Evolutionary conservation across 2,797 vertebrate species (phyloP).

Genomic region (Anniella stebbinsi): DNA sequence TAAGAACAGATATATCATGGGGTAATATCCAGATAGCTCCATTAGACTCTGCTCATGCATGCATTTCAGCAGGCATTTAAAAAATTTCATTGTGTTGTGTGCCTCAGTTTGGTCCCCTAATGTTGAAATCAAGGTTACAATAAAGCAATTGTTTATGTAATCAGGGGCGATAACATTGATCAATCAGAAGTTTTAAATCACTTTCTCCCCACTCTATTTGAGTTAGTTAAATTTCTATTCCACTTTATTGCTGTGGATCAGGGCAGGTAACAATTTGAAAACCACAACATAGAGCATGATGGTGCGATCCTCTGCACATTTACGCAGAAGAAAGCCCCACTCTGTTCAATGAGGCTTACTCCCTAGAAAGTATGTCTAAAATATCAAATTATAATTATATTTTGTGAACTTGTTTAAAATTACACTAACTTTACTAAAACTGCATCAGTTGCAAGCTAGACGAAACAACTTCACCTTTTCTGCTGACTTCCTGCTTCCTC

Average conservation of each 20-base stretch:
- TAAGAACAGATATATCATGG: not conserved
- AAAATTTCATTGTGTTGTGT: not conserved
- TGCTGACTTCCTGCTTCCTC: too few relatives aligned
- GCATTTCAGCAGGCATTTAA: not conserved
- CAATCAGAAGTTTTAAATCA: not conserved
- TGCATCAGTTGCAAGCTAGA: too few relatives aligned
- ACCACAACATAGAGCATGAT: not conserved
- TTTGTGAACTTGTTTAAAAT: too few relatives aligned
- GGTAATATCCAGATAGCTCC: not conserved
- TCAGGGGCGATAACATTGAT: not conserved
- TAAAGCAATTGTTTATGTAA: not conserved
- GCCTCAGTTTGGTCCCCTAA: not conserved
- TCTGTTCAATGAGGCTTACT: too few relatives aligned
- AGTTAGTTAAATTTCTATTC: not conserved
- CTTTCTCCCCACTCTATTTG: not conserved
- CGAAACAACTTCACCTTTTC: too few relatives aligned
- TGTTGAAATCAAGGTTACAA: conserved; percentile 26
- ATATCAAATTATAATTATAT: too few relatives aligned
- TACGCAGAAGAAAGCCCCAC: too few relatives aligned
- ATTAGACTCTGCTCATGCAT: not conserved
- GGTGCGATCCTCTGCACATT: too few relatives aligned
- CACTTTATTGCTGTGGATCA: not conserved
- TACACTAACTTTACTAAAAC: too few relatives aligned
- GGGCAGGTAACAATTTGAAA: not conserved
- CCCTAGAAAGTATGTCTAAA: too few relatives aligned